Evolutionary conservation across 2,113 vertebrate species (phyloP).

Genomic region (Calyptomena viridis): DNA sequence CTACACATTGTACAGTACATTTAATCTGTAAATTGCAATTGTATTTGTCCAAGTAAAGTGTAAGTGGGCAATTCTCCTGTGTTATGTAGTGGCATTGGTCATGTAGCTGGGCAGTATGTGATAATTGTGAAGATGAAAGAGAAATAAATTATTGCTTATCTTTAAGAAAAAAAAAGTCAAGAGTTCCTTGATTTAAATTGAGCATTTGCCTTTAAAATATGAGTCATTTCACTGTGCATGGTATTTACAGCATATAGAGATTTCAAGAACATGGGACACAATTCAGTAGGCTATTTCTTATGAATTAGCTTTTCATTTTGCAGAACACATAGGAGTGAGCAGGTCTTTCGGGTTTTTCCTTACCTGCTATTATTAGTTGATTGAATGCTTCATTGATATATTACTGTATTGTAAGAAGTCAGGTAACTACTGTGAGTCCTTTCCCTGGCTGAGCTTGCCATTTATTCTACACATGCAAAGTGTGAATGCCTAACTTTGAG

Average conservation of each 20-base stretch:
- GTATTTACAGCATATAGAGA: slow-evolving; percentile 1
- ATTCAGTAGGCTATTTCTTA: not conserved
- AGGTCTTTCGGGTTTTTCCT: not conserved
- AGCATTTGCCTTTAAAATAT: slow-evolving; percentile 29
- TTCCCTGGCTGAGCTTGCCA: not conserved
- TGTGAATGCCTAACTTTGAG: not conserved
- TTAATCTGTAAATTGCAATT: slow-evolving; percentile 79
- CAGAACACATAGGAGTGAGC: not conserved
- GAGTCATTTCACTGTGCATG: not conserved
- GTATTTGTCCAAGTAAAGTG: slow-evolving; percentile 88
- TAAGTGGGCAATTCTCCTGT: slow-evolving; percentile 84
- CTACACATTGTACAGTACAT: slow-evolving; percentile 85
- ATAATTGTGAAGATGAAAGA: slow-evolving; percentile 87
- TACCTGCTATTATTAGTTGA: not conserved
- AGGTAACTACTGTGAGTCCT: not conserved
- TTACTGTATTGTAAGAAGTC: not conserved
- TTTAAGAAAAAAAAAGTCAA: slow-evolving; percentile 58
- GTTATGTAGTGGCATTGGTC: slow-evolving; percentile 84
- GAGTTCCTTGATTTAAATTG: slow-evolving; percentile 68
- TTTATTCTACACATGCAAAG: not conserved
- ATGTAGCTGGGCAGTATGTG: slow-evolving; percentile 89
- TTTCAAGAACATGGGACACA: not conserved
- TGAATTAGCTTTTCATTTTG: not conserved
- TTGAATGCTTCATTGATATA: not conserved
- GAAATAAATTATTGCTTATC: slow-evolving; percentile 93